These are phyloP conservation scores for Esox masquinongy DNA, from an alignment of 2,797 vertebrate genomes.

Conservation along the genomic window DNA sequence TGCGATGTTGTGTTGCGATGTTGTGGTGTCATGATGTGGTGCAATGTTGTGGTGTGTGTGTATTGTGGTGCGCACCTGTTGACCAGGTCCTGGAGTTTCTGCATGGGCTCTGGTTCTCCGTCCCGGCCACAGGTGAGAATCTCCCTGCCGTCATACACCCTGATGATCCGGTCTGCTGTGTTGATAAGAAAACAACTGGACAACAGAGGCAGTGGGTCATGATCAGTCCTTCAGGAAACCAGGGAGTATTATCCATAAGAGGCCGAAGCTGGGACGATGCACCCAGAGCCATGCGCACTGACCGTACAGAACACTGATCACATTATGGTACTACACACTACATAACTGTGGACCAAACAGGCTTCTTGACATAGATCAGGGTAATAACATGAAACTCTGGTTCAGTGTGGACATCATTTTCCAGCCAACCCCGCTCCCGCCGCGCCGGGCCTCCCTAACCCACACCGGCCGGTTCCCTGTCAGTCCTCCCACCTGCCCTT, in stretches of 20 bases:
- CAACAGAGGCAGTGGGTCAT: not conserved
- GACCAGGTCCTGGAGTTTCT: constrained; percentile 95
- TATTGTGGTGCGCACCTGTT: constrained; percentile 79
- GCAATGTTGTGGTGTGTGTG: too few relatives aligned
- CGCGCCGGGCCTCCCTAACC: too few relatives aligned
- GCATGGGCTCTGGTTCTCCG: constrained; percentile 96
- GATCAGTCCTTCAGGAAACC: not conserved
- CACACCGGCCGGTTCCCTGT: not conserved
- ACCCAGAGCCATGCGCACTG: too few relatives aligned
- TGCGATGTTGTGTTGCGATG: too few relatives aligned
- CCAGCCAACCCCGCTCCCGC: not conserved
- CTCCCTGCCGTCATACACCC: constrained; percentile 94
- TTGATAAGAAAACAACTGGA: constrained; percentile 96
- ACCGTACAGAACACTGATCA: too few relatives aligned
- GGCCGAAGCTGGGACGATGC: too few relatives aligned
- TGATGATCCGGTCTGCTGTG: constrained; percentile 95
- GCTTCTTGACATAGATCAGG: too few relatives aligned
- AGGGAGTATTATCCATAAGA: not conserved
- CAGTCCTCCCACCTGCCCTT: constrained; percentile 88
- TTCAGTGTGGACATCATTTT: too few relatives aligned
- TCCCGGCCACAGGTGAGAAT: constrained; percentile 94
- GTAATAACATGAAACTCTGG: too few relatives aligned
- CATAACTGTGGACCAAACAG: too few relatives aligned
- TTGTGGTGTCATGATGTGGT: too few relatives aligned
- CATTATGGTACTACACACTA: too few relatives aligned